phyloP scores from a whole-genome alignment of 2,797 vertebrate species.

The Manis pentadactyla region DNA sequence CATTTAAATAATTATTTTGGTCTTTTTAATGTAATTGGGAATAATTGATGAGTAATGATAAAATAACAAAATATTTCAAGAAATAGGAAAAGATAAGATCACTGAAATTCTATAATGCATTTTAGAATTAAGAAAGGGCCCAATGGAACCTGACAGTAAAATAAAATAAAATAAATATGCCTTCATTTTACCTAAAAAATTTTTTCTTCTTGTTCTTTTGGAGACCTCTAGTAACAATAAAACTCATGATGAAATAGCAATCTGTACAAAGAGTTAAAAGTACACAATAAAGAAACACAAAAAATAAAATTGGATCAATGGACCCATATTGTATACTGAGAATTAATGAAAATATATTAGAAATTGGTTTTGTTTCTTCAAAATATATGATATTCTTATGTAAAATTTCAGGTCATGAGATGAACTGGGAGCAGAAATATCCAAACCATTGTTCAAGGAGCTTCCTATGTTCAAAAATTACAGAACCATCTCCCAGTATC shows the following conservation, averaged over 20 bases:
- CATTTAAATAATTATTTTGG: conserved; percentile 37
- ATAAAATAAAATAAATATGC: background rate
- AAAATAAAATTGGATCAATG: conserved; percentile 12
- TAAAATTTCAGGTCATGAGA: background rate
- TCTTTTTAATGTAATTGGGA: background rate
- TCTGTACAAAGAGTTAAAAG: background rate
- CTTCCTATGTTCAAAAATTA: background rate
- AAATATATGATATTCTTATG: background rate
- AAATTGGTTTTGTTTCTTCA: conserved; percentile 10
- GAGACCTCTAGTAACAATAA: conserved; percentile 35
- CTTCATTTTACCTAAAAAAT: background rate
- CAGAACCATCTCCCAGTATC: background rate
- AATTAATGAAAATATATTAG: conserved; percentile 10
- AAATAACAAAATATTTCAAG: conserved; percentile 3
- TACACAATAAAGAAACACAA: background rate
- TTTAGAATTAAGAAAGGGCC: background rate
- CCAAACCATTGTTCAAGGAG: background rate
- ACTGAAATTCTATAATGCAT: background rate
- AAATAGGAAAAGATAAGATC: background rate
- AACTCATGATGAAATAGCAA: background rate
- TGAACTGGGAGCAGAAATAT: conserved; percentile 13
- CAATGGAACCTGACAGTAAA: background rate
- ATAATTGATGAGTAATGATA: conserved; percentile 38
- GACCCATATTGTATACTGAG: background rate
- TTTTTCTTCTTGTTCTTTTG: conserved; percentile 10